These are phyloP conservation scores for Drosophila pseudotakahashii DNA, from an alignment of 2,888 invertebrate species.

Conservation along the genomic window DNA sequence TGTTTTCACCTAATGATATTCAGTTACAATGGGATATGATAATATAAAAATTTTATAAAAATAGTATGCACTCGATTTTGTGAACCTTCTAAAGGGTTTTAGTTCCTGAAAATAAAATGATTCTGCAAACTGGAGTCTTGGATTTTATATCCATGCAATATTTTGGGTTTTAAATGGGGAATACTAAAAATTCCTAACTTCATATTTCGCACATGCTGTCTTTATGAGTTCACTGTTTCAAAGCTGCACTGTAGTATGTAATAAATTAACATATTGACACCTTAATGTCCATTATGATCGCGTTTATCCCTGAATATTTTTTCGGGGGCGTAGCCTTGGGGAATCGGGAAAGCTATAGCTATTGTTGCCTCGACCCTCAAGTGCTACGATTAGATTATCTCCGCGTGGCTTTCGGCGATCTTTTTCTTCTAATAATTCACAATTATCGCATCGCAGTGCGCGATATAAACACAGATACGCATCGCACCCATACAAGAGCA, in stretches of 20 bases:
- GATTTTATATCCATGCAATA: too few relatives aligned
- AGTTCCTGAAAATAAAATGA: not conserved
- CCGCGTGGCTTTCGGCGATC: conserved; percentile 12
- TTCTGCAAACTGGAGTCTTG: too few relatives aligned
- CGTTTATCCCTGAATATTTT: not conserved
- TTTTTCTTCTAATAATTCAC: conserved; percentile 49
- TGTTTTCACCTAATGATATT: too few relatives aligned
- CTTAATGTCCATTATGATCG: not conserved
- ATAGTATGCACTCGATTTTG: too few relatives aligned
- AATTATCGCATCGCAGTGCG: conserved; percentile 50
- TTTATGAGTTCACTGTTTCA: not conserved
- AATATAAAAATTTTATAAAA: too few relatives aligned
- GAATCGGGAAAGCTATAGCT: not conserved
- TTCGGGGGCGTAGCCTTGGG: conserved; percentile 13
- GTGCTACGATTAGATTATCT: conserved; percentile 62
- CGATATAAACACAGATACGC: conserved; percentile 36
- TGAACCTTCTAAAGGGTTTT: not conserved
- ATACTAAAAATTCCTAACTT: too few relatives aligned
- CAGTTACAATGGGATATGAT: too few relatives aligned
- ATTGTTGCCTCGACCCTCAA: conserved; percentile 14
- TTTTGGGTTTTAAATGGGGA: too few relatives aligned
- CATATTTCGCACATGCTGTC: too few relatives aligned
- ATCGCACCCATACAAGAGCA: not conserved
- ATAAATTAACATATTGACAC: not conserved
- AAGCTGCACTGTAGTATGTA: not conserved